Base-by-base conservation (phyloP, 1,140 invertebrate genomes). In the Berghia stephanieae region DNA sequence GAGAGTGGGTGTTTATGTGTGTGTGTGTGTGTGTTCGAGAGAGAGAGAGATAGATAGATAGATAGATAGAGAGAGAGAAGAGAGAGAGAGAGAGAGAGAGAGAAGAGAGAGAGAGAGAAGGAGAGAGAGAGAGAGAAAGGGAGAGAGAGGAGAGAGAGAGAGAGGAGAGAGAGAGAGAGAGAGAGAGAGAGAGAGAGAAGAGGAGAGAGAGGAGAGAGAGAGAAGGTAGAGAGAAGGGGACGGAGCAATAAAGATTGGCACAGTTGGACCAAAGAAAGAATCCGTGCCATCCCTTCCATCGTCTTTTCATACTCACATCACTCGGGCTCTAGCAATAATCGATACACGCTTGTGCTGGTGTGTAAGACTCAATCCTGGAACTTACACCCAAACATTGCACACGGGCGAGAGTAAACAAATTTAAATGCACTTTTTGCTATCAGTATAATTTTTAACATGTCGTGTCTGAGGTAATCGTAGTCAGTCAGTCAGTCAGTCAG, bases 61-160 rank as follows among this genome's bases (percentile, higher is more conserved):
- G n/a, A n/a, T n/a, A 67, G 74, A 43, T 42, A 66, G 42, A 76
- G 43, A 34, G 43, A 46, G 31, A 60, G 34, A 21, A 24, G 60
- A 52, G 3, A 46, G 24, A 57, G 34, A 27, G 1, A 27, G 49
- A 16, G 44, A 31, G 3, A 49, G 44, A n/a, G 52, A 52, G 38
- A 40, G 34, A 3, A 27, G 16, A 52, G 13, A n/a, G 71, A 40
- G 31, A 52, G 71, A 0, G 40, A 2, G 10, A 3, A 43, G n/a
- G 40, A 44, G 34, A 43, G n/a, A 24, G 16, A 3, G 34, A 43
- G 34, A 71, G 40, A 71, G 24, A 31, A 49, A 49, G 3, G 46
- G 43, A 27, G 43, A 49, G 18, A 57, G 8, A 57, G n/a, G 49
- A 34, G n/a, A 55, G 38, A 43, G 0, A 24, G 34, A 52, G 31